These are phyloP conservation scores for Agelastica alni DNA, from an alignment of 2,888 invertebrate genomes.

Conservation along the genomic window DNA sequence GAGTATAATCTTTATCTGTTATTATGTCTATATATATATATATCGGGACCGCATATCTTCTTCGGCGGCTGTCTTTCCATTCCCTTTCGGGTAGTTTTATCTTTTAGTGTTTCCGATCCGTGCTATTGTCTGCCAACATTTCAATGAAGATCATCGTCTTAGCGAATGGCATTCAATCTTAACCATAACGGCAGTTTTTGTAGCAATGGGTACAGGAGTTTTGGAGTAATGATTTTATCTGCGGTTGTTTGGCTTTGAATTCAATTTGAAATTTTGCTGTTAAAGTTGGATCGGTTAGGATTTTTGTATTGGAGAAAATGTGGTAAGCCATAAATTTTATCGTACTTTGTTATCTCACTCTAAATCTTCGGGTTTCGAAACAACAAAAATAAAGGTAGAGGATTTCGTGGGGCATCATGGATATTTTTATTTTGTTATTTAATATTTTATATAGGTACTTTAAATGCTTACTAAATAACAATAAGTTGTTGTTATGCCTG, in stretches of 20 bases:
- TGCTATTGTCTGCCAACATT: constrained; percentile 47
- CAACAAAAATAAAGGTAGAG: no score
- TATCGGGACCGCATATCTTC: constrained; percentile 45
- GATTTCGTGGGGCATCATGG: no score
- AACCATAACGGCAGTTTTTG: constrained; percentile 25
- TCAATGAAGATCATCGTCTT: constrained; percentile 33
- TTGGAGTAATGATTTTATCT: constrained; percentile 11
- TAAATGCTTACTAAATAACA: no score
- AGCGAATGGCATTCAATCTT: constrained; percentile 34
- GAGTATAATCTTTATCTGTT: constrained; percentile 52
- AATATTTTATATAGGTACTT: no score
- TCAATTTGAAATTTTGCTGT: constrained; percentile 8
- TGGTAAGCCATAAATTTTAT: no score
- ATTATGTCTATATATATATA: constrained; percentile 49
- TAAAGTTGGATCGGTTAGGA: no score
- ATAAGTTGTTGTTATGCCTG: no score
- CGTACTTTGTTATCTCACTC: no score
- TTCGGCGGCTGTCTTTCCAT: constrained; percentile 48
- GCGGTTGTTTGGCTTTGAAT: constrained; percentile 7
- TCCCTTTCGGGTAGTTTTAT: constrained; percentile 54
- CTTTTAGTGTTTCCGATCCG: constrained; percentile 54
- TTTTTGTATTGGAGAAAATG: neutral
- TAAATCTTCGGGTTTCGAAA: no score
- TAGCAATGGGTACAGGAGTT: constrained; percentile 2
- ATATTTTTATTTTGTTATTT: no score